Percentiles rank a stretch among this genome's conserved stretches.
Evolutionary conservation across 2,113 vertebrate species (phyloP).

Genomic region (Melospiza melodia): DNA sequence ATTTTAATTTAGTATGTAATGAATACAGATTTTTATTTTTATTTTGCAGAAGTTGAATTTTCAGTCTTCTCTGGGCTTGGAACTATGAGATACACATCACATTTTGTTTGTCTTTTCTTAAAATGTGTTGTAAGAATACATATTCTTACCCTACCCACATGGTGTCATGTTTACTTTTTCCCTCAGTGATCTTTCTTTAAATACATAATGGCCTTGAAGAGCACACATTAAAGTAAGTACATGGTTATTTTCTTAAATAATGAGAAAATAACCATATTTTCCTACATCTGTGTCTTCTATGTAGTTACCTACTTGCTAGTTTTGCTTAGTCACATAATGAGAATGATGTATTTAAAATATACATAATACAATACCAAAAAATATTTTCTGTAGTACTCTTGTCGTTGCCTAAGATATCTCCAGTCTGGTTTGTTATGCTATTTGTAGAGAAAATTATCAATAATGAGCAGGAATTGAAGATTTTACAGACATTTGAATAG

Average conservation of each 20-base stretch:
- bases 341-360: neutral
- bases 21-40: neutral
- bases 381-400: neutral
- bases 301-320: neutral
- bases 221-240: neutral
- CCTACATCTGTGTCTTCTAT: neutral
- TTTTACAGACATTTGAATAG: neutral
- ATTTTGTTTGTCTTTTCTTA: neutral
- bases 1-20: neutral
- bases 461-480: neutral
- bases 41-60: conserved; percentile 2
- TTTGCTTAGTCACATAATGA: neutral
- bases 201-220: neutral
- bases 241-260: neutral
- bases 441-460: neutral
- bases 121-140: neutral
- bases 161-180: neutral
- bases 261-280: neutral
- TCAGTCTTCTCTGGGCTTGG: conserved; percentile 18
- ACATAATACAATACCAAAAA: neutral
- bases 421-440: neutral
- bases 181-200: neutral
- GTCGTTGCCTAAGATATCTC: neutral
- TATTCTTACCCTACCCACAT: neutral
- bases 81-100: neutral